A percentile compares a stretch with the other conserved stretches of the same genome.
phyloP scores from a whole-genome alignment of 2,888 invertebrate genomes.

The Trimorus sp. region DNA sequence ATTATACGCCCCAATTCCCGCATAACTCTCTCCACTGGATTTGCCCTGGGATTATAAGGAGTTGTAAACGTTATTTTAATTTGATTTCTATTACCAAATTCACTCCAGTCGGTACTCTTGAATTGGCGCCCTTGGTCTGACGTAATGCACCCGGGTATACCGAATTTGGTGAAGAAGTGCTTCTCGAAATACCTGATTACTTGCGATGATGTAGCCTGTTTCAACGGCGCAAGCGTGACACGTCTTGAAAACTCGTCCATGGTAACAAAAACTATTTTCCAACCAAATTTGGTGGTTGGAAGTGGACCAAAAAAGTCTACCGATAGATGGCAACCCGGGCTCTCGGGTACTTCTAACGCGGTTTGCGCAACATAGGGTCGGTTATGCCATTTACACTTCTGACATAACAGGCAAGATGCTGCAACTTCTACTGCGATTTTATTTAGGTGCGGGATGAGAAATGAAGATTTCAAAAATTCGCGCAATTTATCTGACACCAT shows the following conservation, averaged over 20 bases:
- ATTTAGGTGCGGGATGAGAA: no score
- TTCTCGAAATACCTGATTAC: background rate
- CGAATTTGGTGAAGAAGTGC: background rate
- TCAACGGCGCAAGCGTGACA: background rate
- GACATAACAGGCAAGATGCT: no score
- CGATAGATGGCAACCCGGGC: background rate
- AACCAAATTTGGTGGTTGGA: slow-evolving; percentile 6
- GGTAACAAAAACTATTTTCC: slow-evolving; percentile 11
- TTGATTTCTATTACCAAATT: background rate
- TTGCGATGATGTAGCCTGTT: background rate
- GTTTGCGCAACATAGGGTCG: no score
- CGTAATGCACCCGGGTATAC: background rate
- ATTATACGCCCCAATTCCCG: background rate
- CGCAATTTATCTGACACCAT: no score
- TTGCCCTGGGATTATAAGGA: background rate
- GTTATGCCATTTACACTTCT: no score
- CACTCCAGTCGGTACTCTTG: background rate
- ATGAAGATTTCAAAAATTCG: no score
- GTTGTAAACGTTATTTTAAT: background rate
- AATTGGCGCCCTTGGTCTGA: slow-evolving; percentile 17
- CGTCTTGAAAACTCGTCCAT: background rate
- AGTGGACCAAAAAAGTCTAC: slow-evolving; percentile 12
- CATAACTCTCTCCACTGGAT: slow-evolving; percentile 15
- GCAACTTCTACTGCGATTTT: no score
- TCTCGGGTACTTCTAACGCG: no score